A percentile compares a stretch with the other conserved stretches of the same genome.
Conservation (phyloP, 1,140 invertebrate species). For the Sarcophaga bullata region DNA sequence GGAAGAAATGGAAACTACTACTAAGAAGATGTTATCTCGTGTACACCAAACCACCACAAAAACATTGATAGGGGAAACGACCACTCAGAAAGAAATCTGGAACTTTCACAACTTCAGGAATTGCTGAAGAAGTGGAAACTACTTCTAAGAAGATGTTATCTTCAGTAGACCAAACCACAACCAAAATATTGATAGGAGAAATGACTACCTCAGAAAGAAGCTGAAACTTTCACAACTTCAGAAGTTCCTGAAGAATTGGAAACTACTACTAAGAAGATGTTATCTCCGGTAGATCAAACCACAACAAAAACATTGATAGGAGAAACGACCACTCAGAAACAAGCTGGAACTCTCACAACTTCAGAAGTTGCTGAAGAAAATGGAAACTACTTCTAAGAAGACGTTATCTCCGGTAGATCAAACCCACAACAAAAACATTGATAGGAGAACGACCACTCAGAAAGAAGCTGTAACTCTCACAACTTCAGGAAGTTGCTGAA, state of each 20-base stretch:
- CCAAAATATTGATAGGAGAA: too few relatives aligned
- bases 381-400: too few relatives aligned
- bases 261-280: not conserved
- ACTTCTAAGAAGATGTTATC: not conserved
- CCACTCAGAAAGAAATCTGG: not conserved
- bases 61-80: not conserved
- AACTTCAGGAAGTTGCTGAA: not conserved
- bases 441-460: not conserved
- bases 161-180: not conserved
- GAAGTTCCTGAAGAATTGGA: not conserved
- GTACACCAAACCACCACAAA: not conserved
- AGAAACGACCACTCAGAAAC: not conserved
- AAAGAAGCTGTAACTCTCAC: not conserved
- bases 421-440: not conserved
- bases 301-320: not conserved
- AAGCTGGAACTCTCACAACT: not conserved
- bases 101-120: not conserved
- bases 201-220: not conserved
- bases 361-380: not conserved
- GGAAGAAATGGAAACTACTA: not conserved
- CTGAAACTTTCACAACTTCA: not conserved
- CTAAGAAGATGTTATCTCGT: not conserved
- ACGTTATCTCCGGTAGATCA: not conserved
- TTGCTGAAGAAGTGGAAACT: not conserved
- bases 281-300: not conserved